A percentile compares a stretch with the other conserved stretches of the same genome.
phyloP scores from a whole-genome alignment of 2,797 vertebrate genomes.

The Orientallactaga sibirica region DNA sequence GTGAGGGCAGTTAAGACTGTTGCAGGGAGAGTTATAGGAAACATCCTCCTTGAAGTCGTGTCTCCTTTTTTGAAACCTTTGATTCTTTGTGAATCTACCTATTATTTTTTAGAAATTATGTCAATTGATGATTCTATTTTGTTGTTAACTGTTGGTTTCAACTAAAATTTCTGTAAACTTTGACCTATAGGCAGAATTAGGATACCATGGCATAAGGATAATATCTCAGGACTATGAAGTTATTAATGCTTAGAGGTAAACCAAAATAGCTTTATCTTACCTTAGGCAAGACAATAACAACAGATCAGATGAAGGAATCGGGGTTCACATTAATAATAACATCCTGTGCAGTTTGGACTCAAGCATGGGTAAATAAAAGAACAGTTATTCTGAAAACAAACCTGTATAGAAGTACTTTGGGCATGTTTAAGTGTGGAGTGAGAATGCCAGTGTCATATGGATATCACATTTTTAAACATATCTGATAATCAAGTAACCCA shows the following conservation, averaged over 20 bases:
- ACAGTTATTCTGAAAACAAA: not conserved
- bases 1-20: not conserved
- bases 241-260: not conserved
- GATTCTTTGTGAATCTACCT: not conserved
- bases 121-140: not conserved
- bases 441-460: not conserved
- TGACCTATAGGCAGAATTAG: not conserved
- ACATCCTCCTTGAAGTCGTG: not conserved
- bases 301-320: not conserved
- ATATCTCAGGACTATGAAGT: not conserved
- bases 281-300: not conserved
- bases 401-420: not conserved
- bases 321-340: not conserved
- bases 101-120: not conserved
- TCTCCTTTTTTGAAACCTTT: not conserved
- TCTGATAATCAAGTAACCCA: slow-evolving; percentile 1
- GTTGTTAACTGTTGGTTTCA: not conserved
- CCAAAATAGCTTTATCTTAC: not conserved
- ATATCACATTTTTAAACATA: not conserved
- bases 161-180: not conserved
- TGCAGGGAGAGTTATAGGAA: not conserved
- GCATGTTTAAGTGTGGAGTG: not conserved
- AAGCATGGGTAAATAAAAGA: not conserved
- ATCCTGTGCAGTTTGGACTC: not conserved
- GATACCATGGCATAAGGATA: not conserved